Conservation (phyloP, 2,113 vertebrate species). For the Octodon degus region DNA sequence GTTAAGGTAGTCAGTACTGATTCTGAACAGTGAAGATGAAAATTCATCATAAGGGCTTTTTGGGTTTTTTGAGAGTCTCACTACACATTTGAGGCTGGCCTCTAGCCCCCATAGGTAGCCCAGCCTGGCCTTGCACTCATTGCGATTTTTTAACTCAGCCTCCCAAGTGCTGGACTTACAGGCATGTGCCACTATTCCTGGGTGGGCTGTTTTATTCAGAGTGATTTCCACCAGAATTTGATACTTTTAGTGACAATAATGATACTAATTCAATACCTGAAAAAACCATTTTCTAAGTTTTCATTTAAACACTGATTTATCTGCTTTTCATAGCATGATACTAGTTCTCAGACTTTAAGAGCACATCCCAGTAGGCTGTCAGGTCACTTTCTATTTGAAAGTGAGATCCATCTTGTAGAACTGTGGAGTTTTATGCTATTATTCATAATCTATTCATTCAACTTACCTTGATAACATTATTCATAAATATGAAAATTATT, state of each 20-base stretch:
- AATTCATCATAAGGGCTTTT: background rate
- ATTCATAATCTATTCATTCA: background rate
- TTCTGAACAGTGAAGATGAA: background rate
- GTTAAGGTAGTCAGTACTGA: background rate
- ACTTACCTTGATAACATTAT: background rate
- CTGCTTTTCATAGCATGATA: background rate
- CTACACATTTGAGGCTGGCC: background rate
- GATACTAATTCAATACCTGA: slow-evolving; percentile 29
- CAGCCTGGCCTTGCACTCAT: background rate
- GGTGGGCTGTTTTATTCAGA: background rate
- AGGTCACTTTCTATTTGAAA: background rate
- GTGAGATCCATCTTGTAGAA: background rate
- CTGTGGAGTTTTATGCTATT: background rate
- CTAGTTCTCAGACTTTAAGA: slow-evolving; percentile 22
- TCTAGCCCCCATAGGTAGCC: too few species aligned
- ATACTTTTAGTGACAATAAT: slow-evolving; percentile 1
- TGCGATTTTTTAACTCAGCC: background rate
- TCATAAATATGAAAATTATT: background rate
- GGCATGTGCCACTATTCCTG: background rate
- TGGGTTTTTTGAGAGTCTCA: background rate
- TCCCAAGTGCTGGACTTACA: background rate
- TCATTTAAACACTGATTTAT: background rate
- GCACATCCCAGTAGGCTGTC: background rate
- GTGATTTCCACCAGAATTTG: slow-evolving; percentile 1
- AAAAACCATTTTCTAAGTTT: background rate